These are phyloP conservation scores for Parnassius glacialis DNA, from an alignment of 2,888 invertebrate species.

Conservation along the genomic window DNA sequence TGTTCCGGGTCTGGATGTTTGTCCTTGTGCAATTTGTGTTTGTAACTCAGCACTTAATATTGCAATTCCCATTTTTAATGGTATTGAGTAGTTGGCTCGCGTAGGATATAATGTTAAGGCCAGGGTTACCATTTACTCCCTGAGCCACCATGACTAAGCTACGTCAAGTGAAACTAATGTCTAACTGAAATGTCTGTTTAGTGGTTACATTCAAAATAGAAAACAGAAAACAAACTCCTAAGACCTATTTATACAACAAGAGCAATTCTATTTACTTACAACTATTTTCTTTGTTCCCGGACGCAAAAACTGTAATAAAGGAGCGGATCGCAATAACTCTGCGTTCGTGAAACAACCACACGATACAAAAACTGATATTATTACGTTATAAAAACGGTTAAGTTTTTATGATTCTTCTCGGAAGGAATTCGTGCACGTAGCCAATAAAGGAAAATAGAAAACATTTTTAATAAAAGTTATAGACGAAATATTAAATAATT, in stretches of 20 bases:
- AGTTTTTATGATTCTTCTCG: constrained; percentile 10
- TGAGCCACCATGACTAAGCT: too few relatives aligned
- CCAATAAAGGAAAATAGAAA: constrained; percentile 1
- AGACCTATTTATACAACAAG: neutral
- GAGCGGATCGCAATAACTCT: constrained; percentile 12
- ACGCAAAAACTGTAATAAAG: constrained; percentile 16
- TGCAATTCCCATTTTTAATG: too few relatives aligned
- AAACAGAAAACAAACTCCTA: too few relatives aligned
- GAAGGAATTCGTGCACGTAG: constrained; percentile 7
- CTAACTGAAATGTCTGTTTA: too few relatives aligned
- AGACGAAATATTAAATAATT: neutral
- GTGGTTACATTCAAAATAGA: too few relatives aligned
- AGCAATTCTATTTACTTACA: constrained; percentile 6
- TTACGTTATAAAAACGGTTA: constrained; percentile 6
- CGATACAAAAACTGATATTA: constrained; percentile 12
- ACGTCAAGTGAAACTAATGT: too few relatives aligned
- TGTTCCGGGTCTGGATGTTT: too few relatives aligned
- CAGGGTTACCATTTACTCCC: too few relatives aligned
- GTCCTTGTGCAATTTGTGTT: too few relatives aligned
- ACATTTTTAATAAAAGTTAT: neutral
- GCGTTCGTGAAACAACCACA: constrained; percentile 1
- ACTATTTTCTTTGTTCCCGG: constrained; percentile 3
- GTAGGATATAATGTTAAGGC: too few relatives aligned
- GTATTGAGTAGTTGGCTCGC: too few relatives aligned
- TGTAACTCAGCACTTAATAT: too few relatives aligned